Conservation (phyloP, 2,888 invertebrate genomes). For the Nephrocerus scutellatus region DNA sequence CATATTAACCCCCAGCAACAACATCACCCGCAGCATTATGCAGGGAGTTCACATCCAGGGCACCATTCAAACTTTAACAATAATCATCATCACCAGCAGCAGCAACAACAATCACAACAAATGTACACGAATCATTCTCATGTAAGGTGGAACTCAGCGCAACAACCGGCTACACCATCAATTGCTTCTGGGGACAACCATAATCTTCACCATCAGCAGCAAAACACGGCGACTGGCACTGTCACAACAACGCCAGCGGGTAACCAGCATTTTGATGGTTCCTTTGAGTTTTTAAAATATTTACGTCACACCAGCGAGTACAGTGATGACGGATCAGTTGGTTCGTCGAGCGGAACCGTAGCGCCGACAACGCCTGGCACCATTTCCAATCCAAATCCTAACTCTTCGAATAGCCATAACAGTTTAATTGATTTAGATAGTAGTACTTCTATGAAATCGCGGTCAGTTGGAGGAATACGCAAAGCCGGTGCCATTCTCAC, state of each 20-base stretch:
- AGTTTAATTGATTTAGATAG: constrained; percentile 43
- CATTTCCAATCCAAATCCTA: too few relatives aligned
- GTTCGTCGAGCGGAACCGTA: not conserved
- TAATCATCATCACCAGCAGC: constrained; percentile 7
- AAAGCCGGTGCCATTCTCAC: constrained; percentile 34
- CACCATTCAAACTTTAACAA: constrained; percentile 17
- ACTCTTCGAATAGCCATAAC: too few relatives aligned
- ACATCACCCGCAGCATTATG: constrained; percentile 20
- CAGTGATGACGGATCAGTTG: constrained; percentile 21
- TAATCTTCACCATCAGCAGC: constrained; percentile 11
- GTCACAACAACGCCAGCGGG: constrained; percentile 11
- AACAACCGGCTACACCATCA: not conserved
- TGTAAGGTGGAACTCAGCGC: too few relatives aligned
- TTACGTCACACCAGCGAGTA: constrained; percentile 44
- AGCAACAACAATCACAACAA: constrained; percentile 8
- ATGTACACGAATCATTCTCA: too few relatives aligned
- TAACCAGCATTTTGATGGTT: constrained; percentile 42
- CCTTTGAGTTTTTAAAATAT: constrained; percentile 46
- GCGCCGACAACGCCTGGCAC: not conserved
- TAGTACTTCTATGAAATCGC: constrained; percentile 39
- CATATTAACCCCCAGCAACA: constrained; percentile 15
- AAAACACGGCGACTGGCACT: too few relatives aligned
- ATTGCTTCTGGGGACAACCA: too few relatives aligned
- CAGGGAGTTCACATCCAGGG: constrained; percentile 13
- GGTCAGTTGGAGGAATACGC: constrained; percentile 30